Base-by-base conservation (phyloP, 2,113 vertebrate species). In the Clarias macrocephalus region DNA sequence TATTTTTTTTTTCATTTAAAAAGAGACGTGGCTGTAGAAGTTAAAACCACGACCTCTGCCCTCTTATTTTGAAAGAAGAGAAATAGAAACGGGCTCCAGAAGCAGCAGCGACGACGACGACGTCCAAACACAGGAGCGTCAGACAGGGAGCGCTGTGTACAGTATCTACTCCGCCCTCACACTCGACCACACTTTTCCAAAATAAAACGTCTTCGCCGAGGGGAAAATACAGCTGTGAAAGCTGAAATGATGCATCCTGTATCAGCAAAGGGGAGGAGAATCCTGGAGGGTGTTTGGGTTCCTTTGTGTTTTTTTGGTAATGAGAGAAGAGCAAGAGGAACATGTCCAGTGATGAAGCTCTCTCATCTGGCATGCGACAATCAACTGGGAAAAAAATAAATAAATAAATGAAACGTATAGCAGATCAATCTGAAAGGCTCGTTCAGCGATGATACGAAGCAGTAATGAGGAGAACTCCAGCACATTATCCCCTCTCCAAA, bases 141-240 rank as follows among this genome's bases (percentile, higher is more conserved):
- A 87, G 83, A 89, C 88, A 88, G 87, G 85, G 84, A 88, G n/a
- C 13, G 0, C 82, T 89, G 90, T 90, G 88, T 77, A 7, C 48
- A 48, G 48, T 8, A 52, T 88, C 70, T 66, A 59, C 76, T 25
- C 75, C 15, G 28, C 18, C 42, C 85, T 85, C 54, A 12, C 70
- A 2, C 73, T 33, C 73, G 88, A 91, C 82, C 89, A 59, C 86
- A 88, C 54, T 13, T 25, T 68, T 86, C 73, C 88, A 88, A 88
- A 90, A 88, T 81, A 88, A 88, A 66, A 62, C 28, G 33, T 21
- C 37, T 68, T 68, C 15, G 42, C 37, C 37, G 15, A 56, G 72
- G 54, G 30, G 87, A 90, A 88, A 84, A 63, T 72, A 21, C 30
- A 60, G 48, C 82, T 28, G 48, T 84, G 82, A 89, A 85, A 87